These are phyloP conservation scores for Vidua macroura DNA, from an alignment of 2,113 vertebrate genomes.

Conservation along the genomic window DNA sequence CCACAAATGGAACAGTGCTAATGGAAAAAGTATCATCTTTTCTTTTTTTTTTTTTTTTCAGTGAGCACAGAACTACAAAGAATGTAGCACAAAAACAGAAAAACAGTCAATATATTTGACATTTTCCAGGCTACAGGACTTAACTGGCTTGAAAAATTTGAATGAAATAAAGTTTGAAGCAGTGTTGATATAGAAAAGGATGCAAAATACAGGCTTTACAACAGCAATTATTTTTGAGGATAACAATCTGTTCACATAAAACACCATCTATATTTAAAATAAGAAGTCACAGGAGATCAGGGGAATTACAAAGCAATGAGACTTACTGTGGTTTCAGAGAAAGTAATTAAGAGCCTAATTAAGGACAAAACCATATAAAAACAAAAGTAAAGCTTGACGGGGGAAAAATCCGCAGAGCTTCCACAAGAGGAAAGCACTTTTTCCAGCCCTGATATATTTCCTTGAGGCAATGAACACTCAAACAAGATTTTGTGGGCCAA, in stretches of 20 bases:
- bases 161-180: slow-evolving; percentile 40
- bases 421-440: not conserved
- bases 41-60: not conserved
- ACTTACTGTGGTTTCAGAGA: slow-evolving; percentile 52
- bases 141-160: slow-evolving; percentile 8
- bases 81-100: not conserved
- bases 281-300: slow-evolving; percentile 54
- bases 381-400: slow-evolving; percentile 29
- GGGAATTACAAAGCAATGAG: slow-evolving; percentile 62
- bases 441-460: not conserved
- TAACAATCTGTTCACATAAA: slow-evolving; percentile 64
- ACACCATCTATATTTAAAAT: slow-evolving; percentile 59
- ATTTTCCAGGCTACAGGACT: not conserved
- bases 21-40: not conserved
- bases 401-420: not conserved
- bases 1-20: not conserved
- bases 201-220: slow-evolving; percentile 16
- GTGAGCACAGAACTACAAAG: not conserved
- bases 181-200: slow-evolving; percentile 13
- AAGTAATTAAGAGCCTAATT: slow-evolving; percentile 67
- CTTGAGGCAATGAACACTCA: not conserved
- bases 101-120: not conserved
- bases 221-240: slow-evolving; percentile 61
- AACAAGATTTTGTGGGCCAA: not conserved
- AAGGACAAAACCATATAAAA: slow-evolving; percentile 58